Conservation (phyloP, 2,113 vertebrate species). For the Charadrius vociferus region DNA sequence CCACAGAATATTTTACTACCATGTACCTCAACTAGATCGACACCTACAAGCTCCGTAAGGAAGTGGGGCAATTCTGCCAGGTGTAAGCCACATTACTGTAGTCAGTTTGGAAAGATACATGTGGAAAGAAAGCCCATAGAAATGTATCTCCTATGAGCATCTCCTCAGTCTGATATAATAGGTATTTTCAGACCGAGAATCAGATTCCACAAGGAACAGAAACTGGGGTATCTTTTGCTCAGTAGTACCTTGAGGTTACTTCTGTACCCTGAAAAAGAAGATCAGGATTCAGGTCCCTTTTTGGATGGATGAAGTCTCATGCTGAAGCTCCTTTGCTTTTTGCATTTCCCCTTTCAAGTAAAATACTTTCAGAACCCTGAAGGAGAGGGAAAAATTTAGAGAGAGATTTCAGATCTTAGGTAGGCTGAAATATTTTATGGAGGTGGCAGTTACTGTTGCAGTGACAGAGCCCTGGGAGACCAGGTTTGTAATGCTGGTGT, state of each 20-base stretch:
- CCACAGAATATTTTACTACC: neutral
- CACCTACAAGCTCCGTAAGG: neutral
- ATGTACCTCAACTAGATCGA: neutral
- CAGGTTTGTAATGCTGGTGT: neutral
- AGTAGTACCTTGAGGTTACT: neutral
- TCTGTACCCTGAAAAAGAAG: neutral
- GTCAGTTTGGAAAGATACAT: neutral
- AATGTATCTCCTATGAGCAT: neutral
- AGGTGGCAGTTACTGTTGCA: neutral
- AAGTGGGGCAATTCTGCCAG: neutral
- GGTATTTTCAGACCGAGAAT: neutral
- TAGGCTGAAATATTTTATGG: neutral
- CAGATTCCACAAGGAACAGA: neutral
- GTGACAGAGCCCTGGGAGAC: neutral
- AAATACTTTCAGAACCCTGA: neutral
- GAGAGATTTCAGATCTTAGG: neutral
- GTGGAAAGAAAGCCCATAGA: neutral
- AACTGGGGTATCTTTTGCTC: neutral
- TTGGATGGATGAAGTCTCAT: neutral
- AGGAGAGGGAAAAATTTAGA: neutral
- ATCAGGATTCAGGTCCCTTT: neutral
- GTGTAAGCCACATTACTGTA: neutral
- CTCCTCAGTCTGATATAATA: neutral
- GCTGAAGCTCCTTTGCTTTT: neutral
- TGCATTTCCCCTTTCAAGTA: neutral